phyloP scores from a whole-genome alignment of 2,888 invertebrate species.

The Erannis defoliaria region DNA sequence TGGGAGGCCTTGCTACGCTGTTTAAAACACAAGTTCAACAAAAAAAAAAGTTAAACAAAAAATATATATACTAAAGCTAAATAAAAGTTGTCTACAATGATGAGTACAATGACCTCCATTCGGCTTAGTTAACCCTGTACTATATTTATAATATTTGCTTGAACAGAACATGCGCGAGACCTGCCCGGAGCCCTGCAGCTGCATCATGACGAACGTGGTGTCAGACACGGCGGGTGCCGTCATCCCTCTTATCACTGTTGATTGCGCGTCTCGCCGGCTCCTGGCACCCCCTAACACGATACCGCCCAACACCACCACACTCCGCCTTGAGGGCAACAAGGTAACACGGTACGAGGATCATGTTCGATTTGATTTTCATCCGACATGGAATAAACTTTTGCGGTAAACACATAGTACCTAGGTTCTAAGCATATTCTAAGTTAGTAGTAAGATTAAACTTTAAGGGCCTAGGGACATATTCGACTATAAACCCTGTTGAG shows the following conservation, averaged over 20 bases:
- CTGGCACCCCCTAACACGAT: slow-evolving; percentile 86
- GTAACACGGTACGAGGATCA: slow-evolving; percentile 65
- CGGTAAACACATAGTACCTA: background rate
- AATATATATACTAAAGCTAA: too few species aligned
- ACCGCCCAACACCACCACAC: slow-evolving; percentile 89
- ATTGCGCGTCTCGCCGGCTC: slow-evolving; percentile 88
- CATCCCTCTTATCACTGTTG: slow-evolving; percentile 89
- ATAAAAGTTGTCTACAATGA: too few species aligned
- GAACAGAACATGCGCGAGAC: slow-evolving; percentile 84
- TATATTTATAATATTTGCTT: slow-evolving; percentile 17
- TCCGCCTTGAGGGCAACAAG: slow-evolving; percentile 89
- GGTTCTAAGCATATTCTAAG: too few species aligned
- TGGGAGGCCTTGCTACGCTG: too few species aligned
- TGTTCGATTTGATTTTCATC: background rate
- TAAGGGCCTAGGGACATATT: too few species aligned
- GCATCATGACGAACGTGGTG: slow-evolving; percentile 88
- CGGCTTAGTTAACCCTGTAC: too few species aligned
- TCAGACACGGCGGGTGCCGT: slow-evolving; percentile 77
- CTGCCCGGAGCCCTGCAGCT: slow-evolving; percentile 88
- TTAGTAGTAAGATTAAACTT: too few species aligned
- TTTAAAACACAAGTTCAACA: too few species aligned
- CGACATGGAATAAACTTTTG: background rate
- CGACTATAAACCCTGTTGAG: too few species aligned
- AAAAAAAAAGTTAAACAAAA: too few species aligned
- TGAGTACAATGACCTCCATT: too few species aligned